These are phyloP conservation scores for Erythrocercus mccallii DNA, from an alignment of 2,113 vertebrate genomes.

Conservation along the genomic window DNA sequence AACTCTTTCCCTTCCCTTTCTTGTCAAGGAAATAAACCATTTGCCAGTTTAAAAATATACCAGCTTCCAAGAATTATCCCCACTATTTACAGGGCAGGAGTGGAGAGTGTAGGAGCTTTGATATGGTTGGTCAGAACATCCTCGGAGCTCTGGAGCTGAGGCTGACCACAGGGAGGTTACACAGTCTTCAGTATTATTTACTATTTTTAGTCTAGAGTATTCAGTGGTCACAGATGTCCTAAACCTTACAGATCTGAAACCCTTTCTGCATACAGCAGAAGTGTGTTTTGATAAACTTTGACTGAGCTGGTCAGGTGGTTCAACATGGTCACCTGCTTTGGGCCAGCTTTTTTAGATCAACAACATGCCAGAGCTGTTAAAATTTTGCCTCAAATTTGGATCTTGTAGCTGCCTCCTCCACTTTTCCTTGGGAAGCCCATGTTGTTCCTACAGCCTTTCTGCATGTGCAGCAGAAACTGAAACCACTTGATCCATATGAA, in stretches of 20 bases:
- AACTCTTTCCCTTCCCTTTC: not conserved
- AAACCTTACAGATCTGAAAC: not conserved
- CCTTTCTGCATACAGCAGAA: not conserved
- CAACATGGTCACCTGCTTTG: fast-evolving
- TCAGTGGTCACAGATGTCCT: not conserved
- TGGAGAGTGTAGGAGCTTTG: not conserved
- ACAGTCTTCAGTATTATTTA: not conserved
- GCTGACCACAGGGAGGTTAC: not conserved
- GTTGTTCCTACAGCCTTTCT: not conserved
- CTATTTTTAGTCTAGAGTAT: not conserved
- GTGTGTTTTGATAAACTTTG: not conserved
- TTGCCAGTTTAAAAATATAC: not conserved
- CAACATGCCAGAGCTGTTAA: not conserved
- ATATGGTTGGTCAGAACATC: not conserved
- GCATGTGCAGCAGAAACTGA: fast-evolving
- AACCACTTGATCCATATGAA: not conserved
- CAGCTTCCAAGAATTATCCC: not conserved
- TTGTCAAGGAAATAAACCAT: not conserved
- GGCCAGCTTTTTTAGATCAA: not conserved
- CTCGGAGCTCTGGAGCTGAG: not conserved
- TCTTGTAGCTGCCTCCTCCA: not conserved
- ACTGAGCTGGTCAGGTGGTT: not conserved
- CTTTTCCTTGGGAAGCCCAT: not conserved
- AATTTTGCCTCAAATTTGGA: not conserved
- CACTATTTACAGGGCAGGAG: not conserved